Base-by-base conservation (phyloP, 2,888 invertebrate species). In the Heliconius sara region DNA sequence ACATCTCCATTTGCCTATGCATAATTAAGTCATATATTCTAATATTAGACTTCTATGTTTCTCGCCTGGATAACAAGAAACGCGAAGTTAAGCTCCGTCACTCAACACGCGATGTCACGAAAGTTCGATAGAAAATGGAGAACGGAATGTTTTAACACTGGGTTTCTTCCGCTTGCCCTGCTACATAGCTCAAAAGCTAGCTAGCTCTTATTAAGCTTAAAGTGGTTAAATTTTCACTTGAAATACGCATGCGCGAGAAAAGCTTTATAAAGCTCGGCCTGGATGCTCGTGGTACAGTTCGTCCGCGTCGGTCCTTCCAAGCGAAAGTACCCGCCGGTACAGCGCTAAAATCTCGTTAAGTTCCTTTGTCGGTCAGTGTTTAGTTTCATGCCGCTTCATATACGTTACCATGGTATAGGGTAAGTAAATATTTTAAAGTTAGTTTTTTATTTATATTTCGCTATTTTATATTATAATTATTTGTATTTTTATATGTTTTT, bases 401-500 rank as follows among this genome's bases (percentile, higher is more conserved):
- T 16, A 2, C 43, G 12, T 6, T 47, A 47, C 16, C 43, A 70
- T 47, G 70, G 70, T 43, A 16, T 70, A 70, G 43, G 70, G 70
- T 70, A 70, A 6, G 70, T 70, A n/a, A 9, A 25, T 60, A 60
- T 3, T 47, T 7, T 25, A 19, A 16, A 27, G 3, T 13, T 2
- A 5, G 22, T 22, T 22, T 22, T 22, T 66, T 30, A 30, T 30
- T 30, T 27, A 27, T 27, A 19, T 34, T 39, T 68, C 6, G 1
- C 13, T 68, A n/a, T 34, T n/a, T 34, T 22, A 63, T 25, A 2
- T 60, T 13, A 63, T n/a, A 63, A 34, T 67, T 68, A n/a, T 5
- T n/a, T 68, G 9, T n/a, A 10, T 34, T 34, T 22, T n/a, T n/a
- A 12, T 66, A 78, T 79, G 73, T 77, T 79, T 76, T 30, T 30